These are phyloP conservation scores for Felis chaus DNA, from an alignment of 2,113 vertebrate genomes.

Conservation along the genomic window DNA sequence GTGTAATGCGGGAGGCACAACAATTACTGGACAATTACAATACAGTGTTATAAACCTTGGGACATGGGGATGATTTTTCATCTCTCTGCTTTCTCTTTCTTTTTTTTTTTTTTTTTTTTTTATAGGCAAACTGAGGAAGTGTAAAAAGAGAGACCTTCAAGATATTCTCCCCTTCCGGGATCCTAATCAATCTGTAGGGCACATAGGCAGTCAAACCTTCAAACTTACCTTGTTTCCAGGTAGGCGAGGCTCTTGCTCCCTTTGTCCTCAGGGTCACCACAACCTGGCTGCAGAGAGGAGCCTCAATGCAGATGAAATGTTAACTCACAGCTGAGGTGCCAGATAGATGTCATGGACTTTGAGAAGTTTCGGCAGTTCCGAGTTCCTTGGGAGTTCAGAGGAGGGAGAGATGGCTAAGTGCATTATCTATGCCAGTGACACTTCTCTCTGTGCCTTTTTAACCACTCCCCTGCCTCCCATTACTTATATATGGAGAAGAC, in stretches of 20 bases:
- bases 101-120: neutral
- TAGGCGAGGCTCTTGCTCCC: neutral
- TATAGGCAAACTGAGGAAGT: neutral
- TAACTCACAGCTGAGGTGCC: neutral
- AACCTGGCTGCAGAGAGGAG: neutral
- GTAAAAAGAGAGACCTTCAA: neutral
- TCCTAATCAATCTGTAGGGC: neutral
- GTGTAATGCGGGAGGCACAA: neutral
- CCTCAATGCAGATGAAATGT: neutral
- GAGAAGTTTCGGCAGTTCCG: slow-evolving; percentile 6
- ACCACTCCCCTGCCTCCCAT: slow-evolving; percentile 31
- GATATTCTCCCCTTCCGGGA: neutral
- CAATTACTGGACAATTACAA: neutral
- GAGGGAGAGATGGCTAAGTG: neutral
- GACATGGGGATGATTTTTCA: neutral
- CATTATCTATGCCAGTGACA: neutral
- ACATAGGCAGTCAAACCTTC: neutral
- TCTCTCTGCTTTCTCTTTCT: neutral
- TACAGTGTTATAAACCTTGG: neutral
- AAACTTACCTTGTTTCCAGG: neutral
- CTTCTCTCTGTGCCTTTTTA: neutral
- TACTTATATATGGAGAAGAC: neutral
- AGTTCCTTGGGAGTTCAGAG: slow-evolving; percentile 23
- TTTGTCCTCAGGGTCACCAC: neutral
- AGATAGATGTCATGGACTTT: neutral